Conservation (phyloP, 2,888 invertebrate genomes). For the Spisula subtruncata region DNA sequence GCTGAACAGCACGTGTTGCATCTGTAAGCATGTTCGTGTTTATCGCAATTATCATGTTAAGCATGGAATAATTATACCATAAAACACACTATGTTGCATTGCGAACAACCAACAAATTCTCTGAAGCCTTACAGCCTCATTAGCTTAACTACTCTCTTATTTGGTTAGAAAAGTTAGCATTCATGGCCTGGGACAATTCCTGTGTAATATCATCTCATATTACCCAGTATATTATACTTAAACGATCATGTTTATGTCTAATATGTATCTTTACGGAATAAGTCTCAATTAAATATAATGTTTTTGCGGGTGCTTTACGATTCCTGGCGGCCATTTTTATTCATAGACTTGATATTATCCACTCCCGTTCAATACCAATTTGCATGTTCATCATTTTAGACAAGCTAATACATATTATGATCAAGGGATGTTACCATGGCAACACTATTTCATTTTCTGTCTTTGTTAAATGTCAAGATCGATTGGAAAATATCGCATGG, state of each 20-base stretch:
- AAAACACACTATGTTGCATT: too few relatives aligned
- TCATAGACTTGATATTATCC: constrained; percentile 21
- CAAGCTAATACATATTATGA: constrained; percentile 35
- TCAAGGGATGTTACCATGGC: constrained; percentile 43
- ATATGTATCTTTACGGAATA: background rate
- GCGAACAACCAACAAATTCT: too few relatives aligned
- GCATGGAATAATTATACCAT: too few relatives aligned
- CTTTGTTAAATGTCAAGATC: constrained; percentile 47
- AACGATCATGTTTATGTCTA: constrained; percentile 12
- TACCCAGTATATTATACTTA: constrained; percentile 1
- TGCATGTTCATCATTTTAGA: constrained; percentile 28
- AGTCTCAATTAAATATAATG: constrained; percentile 8
- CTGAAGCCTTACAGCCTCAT: too few relatives aligned
- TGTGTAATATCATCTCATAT: background rate
- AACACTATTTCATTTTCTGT: constrained; percentile 51
- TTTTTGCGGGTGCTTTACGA: background rate
- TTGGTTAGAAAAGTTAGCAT: background rate
- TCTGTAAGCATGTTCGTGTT: too few relatives aligned
- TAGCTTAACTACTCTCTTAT: background rate
- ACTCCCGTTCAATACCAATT: constrained; percentile 22
- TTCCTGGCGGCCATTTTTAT: constrained; percentile 29
- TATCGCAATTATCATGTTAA: too few relatives aligned
- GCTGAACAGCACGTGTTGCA: too few relatives aligned
- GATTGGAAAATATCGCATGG: constrained; percentile 1
- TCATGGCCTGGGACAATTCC: constrained; percentile 5